These are phyloP conservation scores for Polydesmus complanatus DNA, from an alignment of 2,888 invertebrate species.

Conservation along the genomic window DNA sequence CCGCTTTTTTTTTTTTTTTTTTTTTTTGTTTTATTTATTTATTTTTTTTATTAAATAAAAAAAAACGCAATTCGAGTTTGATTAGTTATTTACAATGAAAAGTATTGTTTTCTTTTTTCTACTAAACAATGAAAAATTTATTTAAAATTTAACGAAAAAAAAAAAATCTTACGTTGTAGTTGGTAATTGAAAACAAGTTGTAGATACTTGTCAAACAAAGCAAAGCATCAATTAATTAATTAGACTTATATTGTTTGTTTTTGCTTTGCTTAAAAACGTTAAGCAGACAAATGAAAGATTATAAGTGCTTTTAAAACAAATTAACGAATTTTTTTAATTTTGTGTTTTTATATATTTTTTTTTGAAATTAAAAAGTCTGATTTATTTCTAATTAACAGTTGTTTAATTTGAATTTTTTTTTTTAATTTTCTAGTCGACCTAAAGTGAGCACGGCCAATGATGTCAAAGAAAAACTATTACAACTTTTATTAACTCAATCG, in stretches of 20 bases:
- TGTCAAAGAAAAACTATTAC: conserved; percentile 82
- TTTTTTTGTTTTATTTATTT: too few relatives aligned
- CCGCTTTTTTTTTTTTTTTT: too few relatives aligned
- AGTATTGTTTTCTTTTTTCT: not conserved
- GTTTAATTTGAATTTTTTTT: not conserved
- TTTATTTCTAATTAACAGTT: not conserved
- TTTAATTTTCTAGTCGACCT: conserved; percentile 21
- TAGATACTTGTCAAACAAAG: not conserved
- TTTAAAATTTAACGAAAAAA: not conserved
- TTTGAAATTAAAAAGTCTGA: not conserved
- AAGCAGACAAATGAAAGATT: conserved; percentile 18
- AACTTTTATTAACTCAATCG: conserved; percentile 74
- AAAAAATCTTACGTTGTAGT: not conserved
- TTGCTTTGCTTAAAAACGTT: conserved; percentile 16
- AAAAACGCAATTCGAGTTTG: too few relatives aligned
- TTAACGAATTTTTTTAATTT: not conserved
- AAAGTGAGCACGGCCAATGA: conserved; percentile 40
- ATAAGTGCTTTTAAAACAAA: not conserved
- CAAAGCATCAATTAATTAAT: not conserved
- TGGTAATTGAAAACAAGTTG: not conserved
- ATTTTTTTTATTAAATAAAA: too few relatives aligned
- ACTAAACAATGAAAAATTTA: not conserved
- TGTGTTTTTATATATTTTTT: not conserved
- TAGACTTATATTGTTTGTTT: not conserved
- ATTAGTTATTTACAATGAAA: not conserved